A percentile compares a stretch with the other conserved stretches of the same genome.
These are phyloP conservation scores for Petaurus breviceps DNA, from an alignment of 2,113 vertebrate species.

Conservation along the genomic window DNA sequence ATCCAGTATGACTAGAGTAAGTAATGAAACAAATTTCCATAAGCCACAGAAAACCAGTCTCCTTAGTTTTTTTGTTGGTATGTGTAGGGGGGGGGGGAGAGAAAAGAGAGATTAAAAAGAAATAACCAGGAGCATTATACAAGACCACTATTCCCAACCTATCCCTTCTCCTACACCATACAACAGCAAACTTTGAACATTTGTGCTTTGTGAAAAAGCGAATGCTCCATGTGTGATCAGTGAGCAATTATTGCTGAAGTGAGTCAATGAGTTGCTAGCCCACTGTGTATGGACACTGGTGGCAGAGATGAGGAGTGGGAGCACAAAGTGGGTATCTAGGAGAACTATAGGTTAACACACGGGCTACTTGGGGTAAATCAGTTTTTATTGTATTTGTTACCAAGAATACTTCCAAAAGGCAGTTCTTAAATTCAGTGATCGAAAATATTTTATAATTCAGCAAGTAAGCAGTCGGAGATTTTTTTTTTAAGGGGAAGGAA, in stretches of 20 bases:
- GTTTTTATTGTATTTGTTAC: not conserved
- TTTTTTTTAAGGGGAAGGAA: not conserved
- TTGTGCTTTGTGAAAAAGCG: not conserved
- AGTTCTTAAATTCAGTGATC: not conserved
- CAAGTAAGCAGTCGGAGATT: not conserved
- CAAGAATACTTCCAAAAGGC: not conserved
- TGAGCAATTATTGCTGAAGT: not conserved
- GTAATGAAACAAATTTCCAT: not conserved
- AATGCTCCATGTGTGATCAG: not conserved
- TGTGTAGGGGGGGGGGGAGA: no score
- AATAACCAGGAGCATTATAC: not conserved
- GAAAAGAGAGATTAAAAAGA: not conserved
- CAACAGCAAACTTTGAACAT: not conserved
- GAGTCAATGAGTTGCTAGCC: not conserved
- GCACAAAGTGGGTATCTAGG: not conserved
- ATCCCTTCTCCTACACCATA: not conserved
- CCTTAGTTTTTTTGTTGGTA: not conserved
- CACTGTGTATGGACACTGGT: not conserved
- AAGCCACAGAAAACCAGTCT: not conserved
- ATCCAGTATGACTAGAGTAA: not conserved
- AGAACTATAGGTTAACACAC: not conserved
- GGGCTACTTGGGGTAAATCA: not conserved
- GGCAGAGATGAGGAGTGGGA: no score
- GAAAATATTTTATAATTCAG: not conserved
- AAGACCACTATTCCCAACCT: no score